These are phyloP conservation scores for Rhyacichthys aspro DNA, from an alignment of 2,797 vertebrate species.

Conservation along the genomic window DNA sequence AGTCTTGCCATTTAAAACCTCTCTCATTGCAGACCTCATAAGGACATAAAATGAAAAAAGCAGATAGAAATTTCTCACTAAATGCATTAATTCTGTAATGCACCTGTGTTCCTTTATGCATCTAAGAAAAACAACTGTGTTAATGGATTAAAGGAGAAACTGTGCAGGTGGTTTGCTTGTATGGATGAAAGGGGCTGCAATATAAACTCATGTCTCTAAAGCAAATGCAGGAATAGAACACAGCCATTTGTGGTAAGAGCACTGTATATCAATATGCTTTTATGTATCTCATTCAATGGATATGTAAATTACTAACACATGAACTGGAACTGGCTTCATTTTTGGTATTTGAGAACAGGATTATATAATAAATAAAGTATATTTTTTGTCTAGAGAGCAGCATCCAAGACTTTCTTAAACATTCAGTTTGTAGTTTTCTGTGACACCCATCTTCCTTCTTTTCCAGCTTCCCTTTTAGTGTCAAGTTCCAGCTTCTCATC, in stretches of 20 bases:
- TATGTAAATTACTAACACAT: too few species aligned
- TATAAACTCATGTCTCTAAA: neutral
- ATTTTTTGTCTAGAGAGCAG: too few species aligned
- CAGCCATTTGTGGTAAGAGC: too few species aligned
- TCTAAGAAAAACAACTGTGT: neutral
- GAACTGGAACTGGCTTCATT: too few species aligned
- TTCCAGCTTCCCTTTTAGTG: constrained; percentile 10
- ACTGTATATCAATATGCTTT: too few species aligned
- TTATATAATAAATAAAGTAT: too few species aligned
- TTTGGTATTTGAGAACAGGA: too few species aligned
- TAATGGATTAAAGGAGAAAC: neutral
- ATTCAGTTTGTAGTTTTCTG: neutral
- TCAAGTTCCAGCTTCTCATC: constrained; percentile 16
- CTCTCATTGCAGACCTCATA: neutral
- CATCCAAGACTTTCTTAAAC: neutral
- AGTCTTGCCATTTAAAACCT: constrained; percentile 1
- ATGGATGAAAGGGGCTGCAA: neutral
- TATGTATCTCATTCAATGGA: too few species aligned
- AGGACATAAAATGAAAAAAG: too few species aligned
- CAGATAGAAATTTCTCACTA: too few species aligned
- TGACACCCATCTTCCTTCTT: neutral
- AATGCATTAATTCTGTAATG: too few species aligned
- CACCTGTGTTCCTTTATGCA: too few species aligned
- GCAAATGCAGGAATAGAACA: neutral
- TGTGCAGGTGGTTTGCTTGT: neutral